A percentile compares a stretch with the other conserved stretches of the same genome.
phyloP scores from a whole-genome alignment of 2,113 vertebrate genomes.

The Pomatorhinus ruficollis region DNA sequence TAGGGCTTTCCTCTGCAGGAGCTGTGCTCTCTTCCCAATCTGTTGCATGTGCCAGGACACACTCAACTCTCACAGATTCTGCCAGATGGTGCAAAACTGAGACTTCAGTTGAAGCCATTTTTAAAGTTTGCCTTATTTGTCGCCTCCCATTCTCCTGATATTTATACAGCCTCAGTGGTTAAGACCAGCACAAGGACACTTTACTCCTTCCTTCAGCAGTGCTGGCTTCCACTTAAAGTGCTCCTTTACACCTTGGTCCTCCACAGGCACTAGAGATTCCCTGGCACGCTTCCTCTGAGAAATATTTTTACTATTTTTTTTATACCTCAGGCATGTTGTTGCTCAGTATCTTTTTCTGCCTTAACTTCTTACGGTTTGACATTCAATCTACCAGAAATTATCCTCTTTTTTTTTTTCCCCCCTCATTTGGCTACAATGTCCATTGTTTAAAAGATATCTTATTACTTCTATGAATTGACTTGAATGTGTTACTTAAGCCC shows the following conservation, averaged over 20 bases:
- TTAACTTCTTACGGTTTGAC: slow-evolving; percentile 14
- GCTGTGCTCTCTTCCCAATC: neutral
- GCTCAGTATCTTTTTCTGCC: slow-evolving; percentile 16
- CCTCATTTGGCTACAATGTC: neutral
- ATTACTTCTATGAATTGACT: neutral
- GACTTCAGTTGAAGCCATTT: neutral
- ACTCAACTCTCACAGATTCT: neutral
- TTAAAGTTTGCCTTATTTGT: neutral
- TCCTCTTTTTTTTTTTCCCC: neutral
- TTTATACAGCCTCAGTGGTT: neutral
- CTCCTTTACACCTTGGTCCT: neutral
- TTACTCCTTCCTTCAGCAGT: neutral
- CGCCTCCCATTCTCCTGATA: neutral
- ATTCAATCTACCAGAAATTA: neutral
- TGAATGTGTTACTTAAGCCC: neutral
- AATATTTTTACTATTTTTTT: neutral
- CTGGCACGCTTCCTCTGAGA: neutral
- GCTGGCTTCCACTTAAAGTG: neutral
- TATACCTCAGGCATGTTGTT: slow-evolving; percentile 7
- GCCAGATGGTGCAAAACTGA: neutral
- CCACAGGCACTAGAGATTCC: neutral
- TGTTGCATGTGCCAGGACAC: rapidly evolving
- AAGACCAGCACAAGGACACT: neutral
- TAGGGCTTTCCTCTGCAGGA: neutral
- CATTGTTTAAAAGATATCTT: slow-evolving; percentile 9